A percentile compares a stretch with the other conserved stretches of the same genome.
phyloP scores from a whole-genome alignment of 1,140 invertebrate species.

The Drosophila hydei region DNA sequence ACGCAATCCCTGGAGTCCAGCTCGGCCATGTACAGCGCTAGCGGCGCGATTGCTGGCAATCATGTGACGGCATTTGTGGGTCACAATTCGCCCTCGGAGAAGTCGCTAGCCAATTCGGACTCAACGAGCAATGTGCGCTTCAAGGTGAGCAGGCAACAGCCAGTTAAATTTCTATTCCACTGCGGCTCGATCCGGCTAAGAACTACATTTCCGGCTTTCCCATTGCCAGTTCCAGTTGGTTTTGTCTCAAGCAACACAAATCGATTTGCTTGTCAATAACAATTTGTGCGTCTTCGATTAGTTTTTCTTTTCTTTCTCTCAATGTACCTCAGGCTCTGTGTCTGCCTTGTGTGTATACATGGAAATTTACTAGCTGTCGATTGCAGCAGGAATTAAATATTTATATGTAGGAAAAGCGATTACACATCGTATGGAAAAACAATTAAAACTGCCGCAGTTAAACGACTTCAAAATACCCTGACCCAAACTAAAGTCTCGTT shows the following conservation, averaged over 20 bases:
- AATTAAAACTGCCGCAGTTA: neutral
- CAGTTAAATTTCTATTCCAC: neutral
- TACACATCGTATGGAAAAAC: conserved; percentile 45
- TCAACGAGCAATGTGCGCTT: conserved; percentile 82
- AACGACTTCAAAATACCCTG: conserved; percentile 16
- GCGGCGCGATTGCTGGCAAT: conserved; percentile 43
- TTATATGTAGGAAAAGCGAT: conserved; percentile 67
- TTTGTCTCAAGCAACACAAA: conserved; percentile 24
- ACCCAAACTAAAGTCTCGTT: no score
- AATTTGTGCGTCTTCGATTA: conserved; percentile 49
- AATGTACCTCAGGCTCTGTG: conserved; percentile 10
- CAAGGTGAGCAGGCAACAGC: conserved; percentile 60
- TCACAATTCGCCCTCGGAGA: conserved; percentile 78
- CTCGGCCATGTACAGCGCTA: conserved; percentile 49
- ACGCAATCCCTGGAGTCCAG: conserved; percentile 56
- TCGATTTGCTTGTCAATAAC: conserved; percentile 54
- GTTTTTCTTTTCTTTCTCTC: conserved; percentile 41
- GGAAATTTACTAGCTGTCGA: conserved; percentile 74
- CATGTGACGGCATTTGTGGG: conserved; percentile 50
- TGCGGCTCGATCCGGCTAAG: conserved; percentile 9
- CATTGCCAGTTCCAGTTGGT: conserved; percentile 12
- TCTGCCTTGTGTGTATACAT: conserved; percentile 53
- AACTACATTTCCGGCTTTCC: conserved; percentile 1
- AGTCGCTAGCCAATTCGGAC: conserved; percentile 80
- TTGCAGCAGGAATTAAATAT: conserved; percentile 42